Evolutionary conservation across 2,113 vertebrate genomes (phyloP).

Genomic region (Lagenorhynchus albirostris): DNA sequence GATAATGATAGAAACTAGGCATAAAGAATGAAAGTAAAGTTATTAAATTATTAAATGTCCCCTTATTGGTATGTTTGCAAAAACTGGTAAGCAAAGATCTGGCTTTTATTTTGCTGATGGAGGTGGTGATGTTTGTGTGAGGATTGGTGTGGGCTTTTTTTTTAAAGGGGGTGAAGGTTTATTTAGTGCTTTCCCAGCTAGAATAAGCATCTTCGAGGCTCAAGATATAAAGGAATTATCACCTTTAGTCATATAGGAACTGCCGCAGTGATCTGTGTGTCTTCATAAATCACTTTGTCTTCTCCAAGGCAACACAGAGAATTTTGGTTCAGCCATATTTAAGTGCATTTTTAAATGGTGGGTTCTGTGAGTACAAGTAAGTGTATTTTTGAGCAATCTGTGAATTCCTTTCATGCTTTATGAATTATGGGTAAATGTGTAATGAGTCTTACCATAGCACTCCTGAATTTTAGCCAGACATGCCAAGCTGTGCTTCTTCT

Average conservation of each 20-base stretch:
- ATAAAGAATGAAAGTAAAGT: neutral
- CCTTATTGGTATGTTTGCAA: conserved; percentile 28
- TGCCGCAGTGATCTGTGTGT: neutral
- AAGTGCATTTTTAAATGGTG: neutral
- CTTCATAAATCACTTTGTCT: neutral
- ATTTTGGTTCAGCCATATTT: conserved; percentile 8
- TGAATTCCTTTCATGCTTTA: conserved; percentile 23
- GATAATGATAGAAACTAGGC: neutral
- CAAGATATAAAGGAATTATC: neutral
- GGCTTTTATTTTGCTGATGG: neutral
- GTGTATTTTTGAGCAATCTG: conserved; percentile 1
- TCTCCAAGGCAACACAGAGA: neutral
- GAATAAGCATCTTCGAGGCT: neutral
- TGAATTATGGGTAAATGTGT: conserved; percentile 20
- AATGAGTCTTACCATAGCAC: neutral
- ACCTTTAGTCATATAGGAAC: neutral
- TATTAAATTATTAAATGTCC: neutral
- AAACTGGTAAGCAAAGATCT: neutral
- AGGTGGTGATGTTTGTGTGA: neutral
- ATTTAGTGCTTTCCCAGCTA: neutral
- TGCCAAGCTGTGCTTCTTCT: neutral
- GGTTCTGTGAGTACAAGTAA: neutral
- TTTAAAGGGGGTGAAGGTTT: neutral
- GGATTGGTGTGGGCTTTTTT: neutral
- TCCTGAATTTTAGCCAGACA: conserved; percentile 50